Evolutionary conservation across 2,113 vertebrate genomes (phyloP).

Genomic region (Ursus arctos): DNA sequence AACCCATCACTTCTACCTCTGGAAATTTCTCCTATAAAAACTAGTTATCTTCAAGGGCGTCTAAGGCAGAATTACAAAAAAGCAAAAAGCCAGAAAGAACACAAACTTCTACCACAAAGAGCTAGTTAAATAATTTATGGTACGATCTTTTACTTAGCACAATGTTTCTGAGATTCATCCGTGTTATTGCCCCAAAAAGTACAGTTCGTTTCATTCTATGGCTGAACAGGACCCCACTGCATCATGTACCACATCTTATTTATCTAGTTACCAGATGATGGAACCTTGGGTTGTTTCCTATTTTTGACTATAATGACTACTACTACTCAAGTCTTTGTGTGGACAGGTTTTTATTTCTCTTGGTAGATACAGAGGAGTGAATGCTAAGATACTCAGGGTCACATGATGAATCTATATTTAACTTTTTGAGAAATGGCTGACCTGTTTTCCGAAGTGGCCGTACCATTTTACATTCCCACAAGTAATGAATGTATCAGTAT

Average conservation of each 20-base stretch:
- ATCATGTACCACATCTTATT: not conserved
- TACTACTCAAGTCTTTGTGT: not conserved
- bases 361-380: not conserved
- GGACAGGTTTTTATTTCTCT: not conserved
- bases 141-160: not conserved
- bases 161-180: not conserved
- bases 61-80: not conserved
- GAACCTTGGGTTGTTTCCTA: not conserved
- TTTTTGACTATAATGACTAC: constrained; percentile 9
- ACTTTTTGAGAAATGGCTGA: not conserved
- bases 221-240: not conserved
- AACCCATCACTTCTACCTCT: not conserved
- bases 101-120: not conserved
- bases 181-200: not conserved
- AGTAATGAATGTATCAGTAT: not conserved
- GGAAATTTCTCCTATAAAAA: not conserved
- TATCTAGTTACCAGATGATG: not conserved
- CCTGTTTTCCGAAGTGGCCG: not conserved
- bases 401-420: not conserved
- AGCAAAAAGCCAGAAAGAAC: not conserved
- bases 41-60: not conserved
- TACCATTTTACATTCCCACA: not conserved
- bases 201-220: not conserved
- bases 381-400: not conserved
- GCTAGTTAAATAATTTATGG: not conserved